Evolutionary conservation across 2,888 invertebrate genomes (phyloP).

Genomic region (Nomada lathburiana): DNA sequence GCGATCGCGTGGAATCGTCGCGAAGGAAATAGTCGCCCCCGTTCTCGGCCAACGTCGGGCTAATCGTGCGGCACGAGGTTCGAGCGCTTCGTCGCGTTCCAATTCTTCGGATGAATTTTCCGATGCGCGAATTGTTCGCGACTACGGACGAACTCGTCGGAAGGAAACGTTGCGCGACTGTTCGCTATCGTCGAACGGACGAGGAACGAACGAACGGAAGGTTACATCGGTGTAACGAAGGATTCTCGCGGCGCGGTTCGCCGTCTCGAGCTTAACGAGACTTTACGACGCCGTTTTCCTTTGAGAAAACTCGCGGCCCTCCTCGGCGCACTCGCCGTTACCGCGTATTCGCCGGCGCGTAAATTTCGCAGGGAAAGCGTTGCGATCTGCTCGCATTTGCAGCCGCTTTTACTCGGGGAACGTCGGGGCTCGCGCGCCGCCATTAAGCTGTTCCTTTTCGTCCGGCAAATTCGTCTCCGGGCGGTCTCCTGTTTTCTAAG

Average conservation of each 20-base stretch:
- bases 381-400: neutral
- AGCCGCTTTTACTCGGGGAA: neutral
- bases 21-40: constrained; percentile 4
- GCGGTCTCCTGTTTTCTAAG: constrained; percentile 73
- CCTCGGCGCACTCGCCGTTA: constrained; percentile 28
- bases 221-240: constrained; percentile 45
- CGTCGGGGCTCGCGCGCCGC: neutral
- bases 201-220: constrained; percentile 19
- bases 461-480: constrained; percentile 45
- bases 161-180: constrained; percentile 34
- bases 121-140: neutral
- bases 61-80: neutral
- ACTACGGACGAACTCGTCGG: neutral
- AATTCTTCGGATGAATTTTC: neutral
- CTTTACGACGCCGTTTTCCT: constrained; percentile 59
- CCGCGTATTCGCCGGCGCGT: constrained; percentile 21
- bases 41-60: neutral
- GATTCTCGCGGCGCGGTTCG: constrained; percentile 39
- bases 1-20: constrained; percentile 4
- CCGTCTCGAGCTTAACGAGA: constrained; percentile 42
- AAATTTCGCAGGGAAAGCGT: constrained; percentile 27
- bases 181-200: constrained; percentile 12
- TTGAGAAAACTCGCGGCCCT: constrained; percentile 24
- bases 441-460: constrained; percentile 9
- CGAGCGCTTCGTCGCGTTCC: neutral